Evolutionary conservation across 2,888 invertebrate species (phyloP).

Genomic region (Candidula unifasciata): DNA sequence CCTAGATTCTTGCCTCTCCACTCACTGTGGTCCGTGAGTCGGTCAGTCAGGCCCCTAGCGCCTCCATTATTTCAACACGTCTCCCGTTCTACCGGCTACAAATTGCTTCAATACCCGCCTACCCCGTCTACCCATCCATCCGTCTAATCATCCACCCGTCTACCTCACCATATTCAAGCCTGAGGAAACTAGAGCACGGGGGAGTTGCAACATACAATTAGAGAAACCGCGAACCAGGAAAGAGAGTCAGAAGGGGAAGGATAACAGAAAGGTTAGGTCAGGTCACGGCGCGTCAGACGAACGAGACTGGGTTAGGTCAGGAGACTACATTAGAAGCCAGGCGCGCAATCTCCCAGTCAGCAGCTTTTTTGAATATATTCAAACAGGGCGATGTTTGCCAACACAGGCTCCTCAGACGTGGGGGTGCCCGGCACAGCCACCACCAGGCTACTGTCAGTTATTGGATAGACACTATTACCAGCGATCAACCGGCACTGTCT

Average conservation of each 20-base stretch:
- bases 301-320: slow-evolving; percentile 29
- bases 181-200: background rate
- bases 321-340: slow-evolving; percentile 24
- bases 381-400: slow-evolving; percentile 20
- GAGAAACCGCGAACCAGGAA: background rate
- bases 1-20: background rate
- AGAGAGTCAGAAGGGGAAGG: background rate
- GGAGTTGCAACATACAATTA: background rate
- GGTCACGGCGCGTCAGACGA: slow-evolving; percentile 38
- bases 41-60: background rate
- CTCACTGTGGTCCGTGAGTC: background rate
- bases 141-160: background rate
- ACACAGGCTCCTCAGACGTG: slow-evolving; percentile 14
- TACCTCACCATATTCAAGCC: background rate
- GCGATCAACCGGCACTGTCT: too few species aligned
- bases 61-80: background rate
- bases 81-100: background rate
- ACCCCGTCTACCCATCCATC: background rate
- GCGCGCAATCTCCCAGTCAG: slow-evolving; percentile 34
- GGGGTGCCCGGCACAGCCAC: background rate
- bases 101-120: background rate
- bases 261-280: slow-evolving; percentile 24
- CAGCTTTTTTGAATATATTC: slow-evolving; percentile 44
- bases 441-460: too few species aligned
- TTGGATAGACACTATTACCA: background rate